These are phyloP conservation scores for Uria aalge DNA, from an alignment of 2,113 vertebrate genomes.

Conservation along the genomic window DNA sequence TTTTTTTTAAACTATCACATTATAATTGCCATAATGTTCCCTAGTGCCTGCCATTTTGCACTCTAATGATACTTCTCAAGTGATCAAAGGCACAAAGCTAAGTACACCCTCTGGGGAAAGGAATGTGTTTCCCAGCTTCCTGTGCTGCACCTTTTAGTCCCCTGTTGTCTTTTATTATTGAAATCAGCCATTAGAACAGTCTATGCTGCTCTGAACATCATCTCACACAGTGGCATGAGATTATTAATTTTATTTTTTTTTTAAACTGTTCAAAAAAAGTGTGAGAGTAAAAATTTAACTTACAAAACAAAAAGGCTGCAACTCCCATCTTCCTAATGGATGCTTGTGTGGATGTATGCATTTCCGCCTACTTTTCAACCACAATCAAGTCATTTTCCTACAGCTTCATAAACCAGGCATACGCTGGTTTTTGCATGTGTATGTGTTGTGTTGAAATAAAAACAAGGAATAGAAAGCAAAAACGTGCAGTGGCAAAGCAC, in stretches of 20 bases:
- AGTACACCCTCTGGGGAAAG: slow-evolving; percentile 60
- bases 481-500: rapidly evolving
- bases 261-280: neutral
- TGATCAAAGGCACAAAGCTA: slow-evolving; percentile 59
- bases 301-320: neutral
- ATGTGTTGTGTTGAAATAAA: rapidly evolving
- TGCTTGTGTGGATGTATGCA: neutral
- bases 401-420: neutral
- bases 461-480: neutral
- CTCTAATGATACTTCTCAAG: slow-evolving; percentile 47
- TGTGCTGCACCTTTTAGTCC: slow-evolving; percentile 33
- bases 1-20: slow-evolving; percentile 4
- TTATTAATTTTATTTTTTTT: neutral
- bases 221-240: neutral
- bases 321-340: neutral
- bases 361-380: neutral
- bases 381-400: neutral
- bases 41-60: slow-evolving; percentile 37
- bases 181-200: slow-evolving; percentile 41
- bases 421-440: rapidly evolving
- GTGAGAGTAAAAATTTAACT: neutral
- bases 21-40: slow-evolving; percentile 44
- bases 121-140: slow-evolving; percentile 41
- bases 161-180: slow-evolving; percentile 57
- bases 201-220: neutral